Conservation (phyloP, 2,797 vertebrate genomes). For the Distichodus sexfasciatus region DNA sequence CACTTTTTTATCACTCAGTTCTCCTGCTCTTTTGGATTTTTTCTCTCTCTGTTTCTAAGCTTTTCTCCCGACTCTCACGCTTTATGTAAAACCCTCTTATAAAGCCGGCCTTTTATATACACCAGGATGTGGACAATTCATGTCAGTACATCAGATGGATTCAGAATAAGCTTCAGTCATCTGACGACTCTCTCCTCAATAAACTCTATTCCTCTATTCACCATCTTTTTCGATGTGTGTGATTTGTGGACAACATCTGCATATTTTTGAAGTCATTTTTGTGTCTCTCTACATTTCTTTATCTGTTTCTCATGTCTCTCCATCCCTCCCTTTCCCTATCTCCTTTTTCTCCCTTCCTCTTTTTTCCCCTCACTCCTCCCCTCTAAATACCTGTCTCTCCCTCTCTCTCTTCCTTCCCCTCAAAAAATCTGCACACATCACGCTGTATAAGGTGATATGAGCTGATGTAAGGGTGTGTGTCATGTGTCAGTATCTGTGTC, state of each 20-base stretch:
- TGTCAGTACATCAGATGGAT: not conserved
- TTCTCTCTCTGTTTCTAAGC: not conserved
- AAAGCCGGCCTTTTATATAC: not conserved
- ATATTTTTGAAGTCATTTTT: too few relatives aligned
- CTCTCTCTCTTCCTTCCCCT: not conserved
- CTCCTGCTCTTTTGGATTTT: not conserved
- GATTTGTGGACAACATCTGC: too few relatives aligned
- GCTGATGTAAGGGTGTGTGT: too few relatives aligned
- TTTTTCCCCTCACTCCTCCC: not conserved
- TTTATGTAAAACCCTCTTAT: not conserved
- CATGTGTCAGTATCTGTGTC: too few relatives aligned
- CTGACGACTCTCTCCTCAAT: not conserved
- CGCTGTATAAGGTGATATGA: too few relatives aligned
- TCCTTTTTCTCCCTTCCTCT: slow-evolving; percentile 6
- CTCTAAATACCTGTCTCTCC: too few relatives aligned
- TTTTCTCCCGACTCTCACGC: not conserved
- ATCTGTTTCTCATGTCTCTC: not conserved
- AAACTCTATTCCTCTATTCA: too few relatives aligned
- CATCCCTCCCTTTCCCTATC: not conserved
- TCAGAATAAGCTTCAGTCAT: slow-evolving; percentile 10
- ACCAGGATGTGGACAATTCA: not conserved
- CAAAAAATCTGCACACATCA: not conserved
- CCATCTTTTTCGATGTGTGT: too few relatives aligned
- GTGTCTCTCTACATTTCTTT: not conserved
- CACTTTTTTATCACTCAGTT: not conserved